These are phyloP conservation scores for Augiades crinisus DNA, from an alignment of 2,888 invertebrate species.

Conservation along the genomic window DNA sequence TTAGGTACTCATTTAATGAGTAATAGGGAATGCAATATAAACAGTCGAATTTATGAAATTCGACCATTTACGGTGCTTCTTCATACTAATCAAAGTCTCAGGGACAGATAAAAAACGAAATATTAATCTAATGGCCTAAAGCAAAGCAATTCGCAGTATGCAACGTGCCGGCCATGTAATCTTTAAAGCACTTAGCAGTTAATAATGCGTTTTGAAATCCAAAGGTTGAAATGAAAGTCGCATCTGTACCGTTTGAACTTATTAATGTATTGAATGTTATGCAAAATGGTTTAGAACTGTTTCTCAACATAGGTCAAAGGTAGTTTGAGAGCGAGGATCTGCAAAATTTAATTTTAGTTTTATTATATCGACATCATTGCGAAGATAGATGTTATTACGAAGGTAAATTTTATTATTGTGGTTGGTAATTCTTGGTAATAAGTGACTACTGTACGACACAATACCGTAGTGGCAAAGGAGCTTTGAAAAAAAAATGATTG, in stretches of 20 bases:
- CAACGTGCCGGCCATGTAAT: conserved; percentile 1
- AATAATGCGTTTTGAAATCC: conserved; percentile 10
- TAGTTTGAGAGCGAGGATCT: not conserved
- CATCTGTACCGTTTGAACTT: conserved; percentile 30
- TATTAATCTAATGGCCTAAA: not conserved
- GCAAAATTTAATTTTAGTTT: not conserved
- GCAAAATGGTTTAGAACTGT: conserved; percentile 8
- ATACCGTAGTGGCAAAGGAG: no score
- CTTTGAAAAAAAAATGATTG: no score
- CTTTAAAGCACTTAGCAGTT: conserved; percentile 5
- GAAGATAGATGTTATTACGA: no score
- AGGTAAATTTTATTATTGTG: not conserved
- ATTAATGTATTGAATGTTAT: conserved; percentile 15
- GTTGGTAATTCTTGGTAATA: no score
- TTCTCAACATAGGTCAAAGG: conserved; percentile 15
- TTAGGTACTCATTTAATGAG: no score
- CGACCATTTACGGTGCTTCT: no score
- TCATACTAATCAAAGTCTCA: no score
- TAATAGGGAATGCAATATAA: no score
- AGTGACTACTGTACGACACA: no score
- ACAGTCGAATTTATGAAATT: no score
- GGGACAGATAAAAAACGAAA: not conserved
- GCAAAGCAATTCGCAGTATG: conserved; percentile 1
- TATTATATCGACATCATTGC: not conserved
- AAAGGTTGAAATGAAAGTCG: conserved; percentile 28